Percentiles rank a stretch among this genome's conserved stretches.
Evolutionary conservation across 2,113 vertebrate genomes (phyloP).

Genomic region (Emydura subglobosa): DNA sequence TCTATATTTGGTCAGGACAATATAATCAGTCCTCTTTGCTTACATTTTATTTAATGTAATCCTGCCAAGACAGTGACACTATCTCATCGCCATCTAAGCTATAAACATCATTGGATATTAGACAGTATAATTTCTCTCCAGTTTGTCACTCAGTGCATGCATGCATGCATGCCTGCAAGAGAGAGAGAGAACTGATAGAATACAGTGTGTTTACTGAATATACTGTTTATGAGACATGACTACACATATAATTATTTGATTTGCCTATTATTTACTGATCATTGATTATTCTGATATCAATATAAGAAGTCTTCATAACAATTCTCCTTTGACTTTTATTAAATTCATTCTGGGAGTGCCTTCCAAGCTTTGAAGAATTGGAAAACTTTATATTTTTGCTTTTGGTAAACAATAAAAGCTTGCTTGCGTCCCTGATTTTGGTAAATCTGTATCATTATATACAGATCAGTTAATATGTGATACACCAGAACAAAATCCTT

Average conservation of each 20-base stretch:
- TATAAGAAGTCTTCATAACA: not conserved
- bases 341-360: not conserved
- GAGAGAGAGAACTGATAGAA: not conserved
- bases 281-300: not conserved
- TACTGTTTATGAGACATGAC: not conserved
- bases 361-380: not conserved
- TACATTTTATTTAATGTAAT: not conserved
- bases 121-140: not conserved
- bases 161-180: too few relatives aligned
- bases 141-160: not conserved
- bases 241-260: not conserved
- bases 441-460: not conserved
- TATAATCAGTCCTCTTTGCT: not conserved
- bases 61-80: not conserved
- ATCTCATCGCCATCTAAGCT: not conserved
- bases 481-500: not conserved
- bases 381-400: not conserved
- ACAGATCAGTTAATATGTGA: not conserved
- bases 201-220: not conserved
- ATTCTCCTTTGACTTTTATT: constrained; percentile 4
- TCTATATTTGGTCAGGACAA: not conserved
- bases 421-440: not conserved
- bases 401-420: not conserved
- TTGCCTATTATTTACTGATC: not conserved
- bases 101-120: not conserved